phyloP scores from a whole-genome alignment of 2,113 vertebrate species.

The Ageneiosus marmoratus region DNA sequence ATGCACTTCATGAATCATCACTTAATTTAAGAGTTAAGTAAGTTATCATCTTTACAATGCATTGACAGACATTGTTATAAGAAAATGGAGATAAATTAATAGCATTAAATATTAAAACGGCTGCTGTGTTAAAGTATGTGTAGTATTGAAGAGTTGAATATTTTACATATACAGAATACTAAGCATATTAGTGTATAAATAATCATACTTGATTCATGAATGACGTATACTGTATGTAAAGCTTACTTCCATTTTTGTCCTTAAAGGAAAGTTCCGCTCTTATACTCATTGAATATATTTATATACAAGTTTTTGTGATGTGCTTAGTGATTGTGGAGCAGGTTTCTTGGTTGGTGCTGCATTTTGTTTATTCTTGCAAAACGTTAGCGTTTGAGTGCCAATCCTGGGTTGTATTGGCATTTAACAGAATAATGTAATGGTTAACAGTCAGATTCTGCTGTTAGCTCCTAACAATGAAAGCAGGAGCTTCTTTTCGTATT shows the following conservation, averaged over 20 bases:
- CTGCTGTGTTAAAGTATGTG: neutral
- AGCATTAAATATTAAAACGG: neutral
- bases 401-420: neutral
- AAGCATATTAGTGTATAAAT: neutral
- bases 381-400: neutral
- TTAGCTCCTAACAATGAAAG: neutral
- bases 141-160: neutral
- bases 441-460: neutral
- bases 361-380: neutral
- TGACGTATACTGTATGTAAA: neutral
- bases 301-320: neutral
- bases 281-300: neutral
- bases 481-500: neutral
- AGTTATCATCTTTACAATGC: neutral
- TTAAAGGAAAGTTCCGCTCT: neutral
- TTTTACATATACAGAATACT: neutral
- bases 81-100: neutral
- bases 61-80: neutral
- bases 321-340: neutral
- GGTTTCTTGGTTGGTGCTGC: neutral
- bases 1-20: slow-evolving; percentile 8
- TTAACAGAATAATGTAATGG: neutral
- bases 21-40: neutral
- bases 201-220: no score
- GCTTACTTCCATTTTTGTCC: neutral